Base-by-base conservation (phyloP, 2,888 invertebrate genomes). In the Hypselothyrea guttata region DNA sequence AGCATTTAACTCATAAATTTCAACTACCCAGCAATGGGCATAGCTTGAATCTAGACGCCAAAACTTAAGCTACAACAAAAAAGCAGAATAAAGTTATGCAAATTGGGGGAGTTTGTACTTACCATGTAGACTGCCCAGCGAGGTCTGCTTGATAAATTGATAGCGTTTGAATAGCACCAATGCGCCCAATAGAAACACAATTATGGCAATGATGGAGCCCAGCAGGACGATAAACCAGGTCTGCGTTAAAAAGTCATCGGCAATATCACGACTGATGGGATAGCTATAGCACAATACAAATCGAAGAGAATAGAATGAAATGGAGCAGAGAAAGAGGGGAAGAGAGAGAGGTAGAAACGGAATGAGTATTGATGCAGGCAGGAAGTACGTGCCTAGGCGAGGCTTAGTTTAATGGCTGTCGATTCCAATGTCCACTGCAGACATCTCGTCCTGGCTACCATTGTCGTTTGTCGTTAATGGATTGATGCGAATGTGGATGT, bases 191-290 rank as follows among this genome's bases (percentile, higher is more conserved):
- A 96, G 92, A 83, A 96, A 93, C 75, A 96, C 92, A 92, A 96
- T 95, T 73, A 96, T 93, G 88, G 96, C 93, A 70, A 96, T 93
- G 91, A 96, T 94, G 83, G 95, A 95, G 84, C 96, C 96, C 77
- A 97, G 92, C 78, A 96, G 92, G 75, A 95, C 94, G 90, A 97
- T 95, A 91, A 97, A 96, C 96, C 96, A 97, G 61, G 96, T 95
- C 91, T 96, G 95, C 78, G 95, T 94, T 86, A 95, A 92, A 88
- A 95, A 94, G 90, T 95, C 95, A 85, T 94, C 93, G 69, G 94
- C 92, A 84, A 90, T 88, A 89, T 89, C 89, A 76, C 89, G 90
- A 88, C 89, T 89, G 83, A 90, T 89, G 83, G 92, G 92, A 88
- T 92, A 90, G 75, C 88, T 92, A 90, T 85, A 22, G 2, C 22